Percentiles rank a stretch among this genome's conserved stretches.
Evolutionary conservation across 2,113 vertebrate species (phyloP).

Genomic region (Poecilia latipinna): DNA sequence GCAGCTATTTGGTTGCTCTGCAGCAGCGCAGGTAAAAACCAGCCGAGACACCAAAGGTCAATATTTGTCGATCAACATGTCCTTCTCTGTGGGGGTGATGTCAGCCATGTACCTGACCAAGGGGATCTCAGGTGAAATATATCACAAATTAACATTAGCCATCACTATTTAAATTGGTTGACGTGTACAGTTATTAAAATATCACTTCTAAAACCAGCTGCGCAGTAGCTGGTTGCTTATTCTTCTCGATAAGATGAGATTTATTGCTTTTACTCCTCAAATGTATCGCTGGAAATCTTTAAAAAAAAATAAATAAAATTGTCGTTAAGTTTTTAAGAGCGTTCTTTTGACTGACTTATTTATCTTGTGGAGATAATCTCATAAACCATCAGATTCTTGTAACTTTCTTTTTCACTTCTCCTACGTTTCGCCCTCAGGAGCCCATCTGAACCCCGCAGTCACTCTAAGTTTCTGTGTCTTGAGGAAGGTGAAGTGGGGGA

Average conservation of each 20-base stretch:
- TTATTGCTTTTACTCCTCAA: conserved; percentile 16
- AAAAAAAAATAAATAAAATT: not conserved
- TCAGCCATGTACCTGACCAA: not conserved
- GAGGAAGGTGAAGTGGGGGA: conserved; percentile 79
- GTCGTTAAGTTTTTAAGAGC: not conserved
- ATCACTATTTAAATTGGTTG: not conserved
- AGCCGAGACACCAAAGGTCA: not conserved
- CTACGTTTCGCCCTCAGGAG: conserved; percentile 73
- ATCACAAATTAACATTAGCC: not conserved
- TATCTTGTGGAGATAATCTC: conserved; percentile 18
- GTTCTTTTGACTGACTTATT: not conserved
- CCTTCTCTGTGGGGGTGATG: not conserved
- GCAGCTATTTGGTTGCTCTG: not conserved
- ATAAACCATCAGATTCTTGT: conserved; percentile 4
- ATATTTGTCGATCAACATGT: not conserved
- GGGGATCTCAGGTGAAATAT: not conserved
- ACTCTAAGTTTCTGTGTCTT: conserved; percentile 84
- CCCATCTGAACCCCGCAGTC: conserved; percentile 89
- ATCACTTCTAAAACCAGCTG: too few relatives aligned
- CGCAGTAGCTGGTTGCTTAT: too few relatives aligned
- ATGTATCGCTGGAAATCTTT: not conserved
- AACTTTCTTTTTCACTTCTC: not conserved
- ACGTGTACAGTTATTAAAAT: too few relatives aligned
- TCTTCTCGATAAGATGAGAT: too few relatives aligned
- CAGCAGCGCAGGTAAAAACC: not conserved